Percentiles rank a stretch among this genome's conserved stretches.
These are phyloP conservation scores for Fregetta grallaria DNA, from an alignment of 2,113 vertebrate species.

Conservation along the genomic window DNA sequence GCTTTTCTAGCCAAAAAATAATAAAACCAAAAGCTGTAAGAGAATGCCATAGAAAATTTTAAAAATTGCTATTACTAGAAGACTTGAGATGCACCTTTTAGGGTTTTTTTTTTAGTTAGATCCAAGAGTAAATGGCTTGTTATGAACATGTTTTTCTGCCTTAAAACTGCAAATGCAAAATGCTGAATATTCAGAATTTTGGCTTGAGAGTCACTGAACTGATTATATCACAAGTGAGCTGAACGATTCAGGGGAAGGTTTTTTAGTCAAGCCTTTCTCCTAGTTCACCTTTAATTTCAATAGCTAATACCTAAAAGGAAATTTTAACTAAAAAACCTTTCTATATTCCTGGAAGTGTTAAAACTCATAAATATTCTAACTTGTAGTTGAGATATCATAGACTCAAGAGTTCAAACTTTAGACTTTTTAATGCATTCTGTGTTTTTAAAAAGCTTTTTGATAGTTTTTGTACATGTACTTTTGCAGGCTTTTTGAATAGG, in stretches of 20 bases:
- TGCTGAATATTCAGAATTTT: not conserved
- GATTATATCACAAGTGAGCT: not conserved
- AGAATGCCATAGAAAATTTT: not conserved
- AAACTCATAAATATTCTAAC: not conserved
- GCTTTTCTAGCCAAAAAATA: not conserved
- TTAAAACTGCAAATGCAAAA: conserved; percentile 19
- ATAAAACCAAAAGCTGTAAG: not conserved
- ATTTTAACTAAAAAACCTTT: not conserved
- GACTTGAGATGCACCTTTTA: not conserved
- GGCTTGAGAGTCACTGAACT: not conserved
- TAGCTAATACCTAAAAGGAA: not conserved
- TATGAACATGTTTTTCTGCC: conserved; percentile 13
- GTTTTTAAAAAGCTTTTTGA: not conserved
- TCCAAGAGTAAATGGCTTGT: not conserved
- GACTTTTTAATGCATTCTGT: not conserved
- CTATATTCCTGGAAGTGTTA: not conserved
- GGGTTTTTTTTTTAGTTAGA: not conserved
- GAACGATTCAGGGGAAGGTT: not conserved
- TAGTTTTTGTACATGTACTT: not conserved
- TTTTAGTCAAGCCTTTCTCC: not conserved
- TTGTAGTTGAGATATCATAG: not conserved
- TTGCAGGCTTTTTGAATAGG: not conserved
- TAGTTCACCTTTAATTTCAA: not conserved
- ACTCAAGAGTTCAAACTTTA: not conserved
- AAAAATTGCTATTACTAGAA: not conserved